phyloP scores from a whole-genome alignment of 1,140 invertebrate genomes.

The Ceratina australensis region DNA sequence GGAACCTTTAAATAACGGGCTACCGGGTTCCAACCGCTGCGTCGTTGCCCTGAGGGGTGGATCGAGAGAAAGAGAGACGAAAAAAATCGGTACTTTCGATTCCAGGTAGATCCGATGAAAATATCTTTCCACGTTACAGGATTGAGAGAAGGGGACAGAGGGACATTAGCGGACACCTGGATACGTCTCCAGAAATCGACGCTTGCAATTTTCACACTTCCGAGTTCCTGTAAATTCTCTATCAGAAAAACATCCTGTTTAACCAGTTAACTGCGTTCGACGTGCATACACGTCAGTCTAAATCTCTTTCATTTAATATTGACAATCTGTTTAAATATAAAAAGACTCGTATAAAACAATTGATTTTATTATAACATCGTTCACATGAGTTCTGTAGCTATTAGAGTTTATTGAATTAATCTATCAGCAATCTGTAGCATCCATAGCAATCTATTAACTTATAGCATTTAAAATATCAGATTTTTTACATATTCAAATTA shows the following conservation, averaged over 20 bases:
- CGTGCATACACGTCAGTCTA: too few species aligned
- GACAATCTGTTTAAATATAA: too few species aligned
- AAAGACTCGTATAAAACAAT: too few species aligned
- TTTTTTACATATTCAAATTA: too few species aligned
- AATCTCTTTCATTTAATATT: too few species aligned
- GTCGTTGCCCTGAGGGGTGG: constrained; percentile 56
- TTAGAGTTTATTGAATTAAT: too few species aligned
- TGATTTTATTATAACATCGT: too few species aligned
- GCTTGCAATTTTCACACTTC: not conserved
- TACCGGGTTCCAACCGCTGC: constrained; percentile 44
- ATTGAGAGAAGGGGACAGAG: not conserved
- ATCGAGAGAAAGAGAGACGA: constrained; percentile 50
- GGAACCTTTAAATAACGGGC: constrained; percentile 71
- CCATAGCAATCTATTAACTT: too few species aligned
- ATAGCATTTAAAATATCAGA: too few species aligned
- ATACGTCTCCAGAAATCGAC: not conserved
- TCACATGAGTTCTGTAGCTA: too few species aligned
- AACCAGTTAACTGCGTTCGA: too few species aligned
- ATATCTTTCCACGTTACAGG: constrained; percentile 36
- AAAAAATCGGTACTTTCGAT: constrained; percentile 70
- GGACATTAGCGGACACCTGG: constrained; percentile 16
- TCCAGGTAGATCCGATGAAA: constrained; percentile 65
- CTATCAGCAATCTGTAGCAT: too few species aligned
- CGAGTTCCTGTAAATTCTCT: not conserved
- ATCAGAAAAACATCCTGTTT: not conserved